A percentile compares a stretch with the other conserved stretches of the same genome.
Evolutionary conservation across 2,113 vertebrate species (phyloP).

Genomic region (Daboia siamensis): DNA sequence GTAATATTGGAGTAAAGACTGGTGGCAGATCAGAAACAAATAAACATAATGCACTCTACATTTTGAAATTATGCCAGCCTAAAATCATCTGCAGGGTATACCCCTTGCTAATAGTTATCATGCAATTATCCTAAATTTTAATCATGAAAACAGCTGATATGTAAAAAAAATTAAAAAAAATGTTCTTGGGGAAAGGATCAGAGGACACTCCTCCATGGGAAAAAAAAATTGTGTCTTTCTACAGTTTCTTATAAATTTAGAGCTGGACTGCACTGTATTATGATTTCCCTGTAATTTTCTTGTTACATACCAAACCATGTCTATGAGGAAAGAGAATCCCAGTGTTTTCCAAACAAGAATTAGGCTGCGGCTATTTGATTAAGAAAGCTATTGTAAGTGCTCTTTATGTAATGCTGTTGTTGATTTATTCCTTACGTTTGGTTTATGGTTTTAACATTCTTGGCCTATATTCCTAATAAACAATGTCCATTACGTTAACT

Average conservation of each 20-base stretch:
- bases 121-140: conserved; percentile 20
- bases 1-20: background rate
- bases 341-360: conserved; percentile 1
- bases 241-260: conserved; percentile 7
- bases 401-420: conserved; percentile 2
- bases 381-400: conserved; percentile 16
- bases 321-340: accelerated
- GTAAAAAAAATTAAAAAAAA: background rate
- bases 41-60: background rate
- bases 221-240: background rate
- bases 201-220: background rate
- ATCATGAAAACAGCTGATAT: conserved; percentile 12
- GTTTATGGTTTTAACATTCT: conserved; percentile 42
- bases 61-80: conserved; percentile 9
- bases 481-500: conserved; percentile 31
- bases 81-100: background rate
- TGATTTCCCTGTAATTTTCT: conserved; percentile 26
- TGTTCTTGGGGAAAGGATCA: background rate
- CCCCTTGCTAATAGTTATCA: background rate
- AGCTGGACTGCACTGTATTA: conserved; percentile 11
- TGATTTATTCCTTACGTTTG: conserved; percentile 11
- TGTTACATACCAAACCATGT: conserved; percentile 6
- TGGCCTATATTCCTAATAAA: conserved; percentile 52
- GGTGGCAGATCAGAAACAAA: conserved; percentile 24
- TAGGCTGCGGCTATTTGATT: conserved; percentile 20